These are phyloP conservation scores for Damaliscus lunatus DNA, from an alignment of 2,113 vertebrate genomes.

Conservation along the genomic window DNA sequence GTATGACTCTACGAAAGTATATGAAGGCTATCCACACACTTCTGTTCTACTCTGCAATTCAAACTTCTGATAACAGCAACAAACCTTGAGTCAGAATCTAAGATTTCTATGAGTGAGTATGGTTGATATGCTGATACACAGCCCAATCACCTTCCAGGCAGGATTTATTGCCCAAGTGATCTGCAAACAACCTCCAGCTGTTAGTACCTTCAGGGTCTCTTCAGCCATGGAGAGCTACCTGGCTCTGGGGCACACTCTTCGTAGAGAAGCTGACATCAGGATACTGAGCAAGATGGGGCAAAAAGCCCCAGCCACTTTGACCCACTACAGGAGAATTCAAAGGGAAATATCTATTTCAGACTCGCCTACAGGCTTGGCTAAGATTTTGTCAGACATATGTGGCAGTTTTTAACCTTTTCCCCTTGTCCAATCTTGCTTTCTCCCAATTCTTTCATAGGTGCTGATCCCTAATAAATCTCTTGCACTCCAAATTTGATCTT, in stretches of 20 bases:
- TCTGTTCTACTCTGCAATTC: neutral
- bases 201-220: neutral
- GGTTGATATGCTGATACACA: neutral
- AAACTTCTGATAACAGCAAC: neutral
- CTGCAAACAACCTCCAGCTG: neutral
- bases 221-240: neutral
- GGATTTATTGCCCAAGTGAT: neutral
- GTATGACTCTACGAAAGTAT: neutral
- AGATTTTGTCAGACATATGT: neutral
- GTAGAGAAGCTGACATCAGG: too few relatives aligned
- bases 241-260: neutral
- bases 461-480: neutral
- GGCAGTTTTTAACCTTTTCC: neutral
- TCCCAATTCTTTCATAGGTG: neutral
- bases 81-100: neutral
- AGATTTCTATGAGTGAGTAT: neutral
- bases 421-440: neutral
- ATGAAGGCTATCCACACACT: neutral
- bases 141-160: neutral
- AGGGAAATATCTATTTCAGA: neutral
- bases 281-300: neutral
- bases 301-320: neutral
- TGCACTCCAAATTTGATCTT: neutral
- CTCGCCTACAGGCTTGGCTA: neutral
- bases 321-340: neutral